phyloP scores from a whole-genome alignment of 2,888 invertebrate species.

The Nomada fucata region DNA sequence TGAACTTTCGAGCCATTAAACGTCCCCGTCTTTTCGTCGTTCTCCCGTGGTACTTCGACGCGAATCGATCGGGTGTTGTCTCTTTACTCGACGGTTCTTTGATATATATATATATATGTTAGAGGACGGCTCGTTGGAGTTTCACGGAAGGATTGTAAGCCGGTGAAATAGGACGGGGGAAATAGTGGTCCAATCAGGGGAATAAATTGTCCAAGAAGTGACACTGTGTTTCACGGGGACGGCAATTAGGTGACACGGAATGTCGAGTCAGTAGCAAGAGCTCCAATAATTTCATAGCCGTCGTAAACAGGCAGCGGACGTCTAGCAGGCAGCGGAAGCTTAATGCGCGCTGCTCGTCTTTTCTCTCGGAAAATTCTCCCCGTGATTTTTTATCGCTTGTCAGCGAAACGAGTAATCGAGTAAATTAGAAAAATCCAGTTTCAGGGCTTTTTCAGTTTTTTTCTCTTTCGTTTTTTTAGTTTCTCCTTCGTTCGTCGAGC shows the following conservation, averaged over 20 bases:
- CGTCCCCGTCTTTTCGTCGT: neutral
- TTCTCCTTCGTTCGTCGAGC: neutral
- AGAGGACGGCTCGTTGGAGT: neutral
- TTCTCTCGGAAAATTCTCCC: neutral
- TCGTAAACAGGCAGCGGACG: conserved; percentile 6
- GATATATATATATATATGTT: neutral
- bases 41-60: neutral
- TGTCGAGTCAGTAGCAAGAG: conserved; percentile 15
- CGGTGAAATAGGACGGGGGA: conserved; percentile 1
- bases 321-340: neutral
- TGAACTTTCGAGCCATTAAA: neutral
- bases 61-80: neutral
- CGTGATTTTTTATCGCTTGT: conserved; percentile 31
- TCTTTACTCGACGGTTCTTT: neutral
- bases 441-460: neutral
- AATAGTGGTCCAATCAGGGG: neutral
- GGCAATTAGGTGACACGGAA: conserved; percentile 8
- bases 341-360: neutral
- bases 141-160: neutral
- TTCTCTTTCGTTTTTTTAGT: neutral
- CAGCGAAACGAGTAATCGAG: conserved; percentile 37
- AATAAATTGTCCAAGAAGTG: conserved; percentile 12
- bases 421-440: conserved; percentile 36
- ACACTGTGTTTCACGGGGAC: neutral
- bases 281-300: conserved; percentile 15